Base-by-base conservation (phyloP, 2,113 vertebrate species). In the Takifugu bimaculatus region DNA sequence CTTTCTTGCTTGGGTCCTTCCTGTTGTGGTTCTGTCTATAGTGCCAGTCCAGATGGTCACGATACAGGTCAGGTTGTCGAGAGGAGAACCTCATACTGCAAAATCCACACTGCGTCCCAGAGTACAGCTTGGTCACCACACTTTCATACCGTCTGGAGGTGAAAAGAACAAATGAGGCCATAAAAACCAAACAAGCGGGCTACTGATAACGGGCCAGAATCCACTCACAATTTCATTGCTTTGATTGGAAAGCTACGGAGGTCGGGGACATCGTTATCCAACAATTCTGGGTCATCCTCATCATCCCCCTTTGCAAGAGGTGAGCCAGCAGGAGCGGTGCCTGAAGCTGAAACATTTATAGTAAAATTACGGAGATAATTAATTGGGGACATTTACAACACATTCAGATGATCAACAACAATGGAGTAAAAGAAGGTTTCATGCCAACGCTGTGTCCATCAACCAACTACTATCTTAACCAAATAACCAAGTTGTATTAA, bases 41-140 rank as follows among this genome's bases (percentile, higher is more conserved):
- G 90, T 99, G 97, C 97, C 97, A 99, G 63, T 99, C 97, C 86
- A 99, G 90, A 74, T 99, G 97, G 87, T 99, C 97, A 0, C 96
- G 96, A 49, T 98, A 99, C 57, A 98, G 90, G 78, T 99, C 97
- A 1, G 97, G 98, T 84, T 99, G 96, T 12, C 94, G 92, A 4
- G 93, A 83, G 1, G 95, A 98, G 86, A 99, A 99, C 61, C 97
- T 92, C 96, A 98, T 97, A 74, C 95, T 95, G 83, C 97, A 99
- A 0, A 97, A 94, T 29, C 97, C 98, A 85, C 96, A 99, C 90
- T 99, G 97, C 86, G 98, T 98, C 63, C 97, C 97, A 50, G 96
- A 96, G 87, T 98, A 98, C 5, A 99, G 87, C 54, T 92, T 90
- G 20, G 92, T 94, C 81, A 99, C 94, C 75, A 96, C 92, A 59